phyloP scores from a whole-genome alignment of 1,140 invertebrate genomes.

The Monomorium pharaonis region DNA sequence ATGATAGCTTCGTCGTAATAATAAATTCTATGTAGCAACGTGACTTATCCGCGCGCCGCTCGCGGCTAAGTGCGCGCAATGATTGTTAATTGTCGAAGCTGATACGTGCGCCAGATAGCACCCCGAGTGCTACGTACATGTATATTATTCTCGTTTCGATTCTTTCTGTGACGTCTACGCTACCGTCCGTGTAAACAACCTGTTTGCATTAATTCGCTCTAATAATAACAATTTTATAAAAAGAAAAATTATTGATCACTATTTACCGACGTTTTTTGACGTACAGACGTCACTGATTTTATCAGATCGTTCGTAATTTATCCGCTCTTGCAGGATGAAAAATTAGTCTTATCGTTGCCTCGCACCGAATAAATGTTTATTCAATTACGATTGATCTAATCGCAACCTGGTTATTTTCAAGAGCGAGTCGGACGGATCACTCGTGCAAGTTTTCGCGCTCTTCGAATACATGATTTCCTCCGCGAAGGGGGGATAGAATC shows the following conservation, averaged over 20 bases:
- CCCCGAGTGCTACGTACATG: conserved; percentile 15
- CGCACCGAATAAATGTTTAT: background rate
- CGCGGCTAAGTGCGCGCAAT: conserved; percentile 74
- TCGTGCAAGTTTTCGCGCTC: background rate
- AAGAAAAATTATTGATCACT: background rate
- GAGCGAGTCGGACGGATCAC: background rate
- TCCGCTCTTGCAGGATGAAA: background rate
- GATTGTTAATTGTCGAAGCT: conserved; percentile 79
- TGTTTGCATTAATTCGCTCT: conserved; percentile 51
- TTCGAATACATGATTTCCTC: background rate
- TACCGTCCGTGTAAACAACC: conserved; percentile 52
- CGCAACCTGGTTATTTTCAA: background rate
- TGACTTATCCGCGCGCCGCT: conserved; percentile 78
- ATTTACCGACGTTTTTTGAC: background rate
- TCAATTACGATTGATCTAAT: background rate
- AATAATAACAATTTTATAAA: conserved; percentile 27
- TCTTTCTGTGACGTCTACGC: conserved; percentile 39
- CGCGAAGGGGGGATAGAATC: background rate
- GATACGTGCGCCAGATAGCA: conserved; percentile 70
- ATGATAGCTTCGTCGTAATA: conserved; percentile 70
- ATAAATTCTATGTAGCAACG: conserved; percentile 81
- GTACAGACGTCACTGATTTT: background rate
- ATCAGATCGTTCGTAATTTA: background rate
- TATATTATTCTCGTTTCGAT: conserved; percentile 11
- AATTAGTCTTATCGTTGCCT: background rate